phyloP scores from a whole-genome alignment of 2,888 invertebrate species.

The Euzophera pinguis region DNA sequence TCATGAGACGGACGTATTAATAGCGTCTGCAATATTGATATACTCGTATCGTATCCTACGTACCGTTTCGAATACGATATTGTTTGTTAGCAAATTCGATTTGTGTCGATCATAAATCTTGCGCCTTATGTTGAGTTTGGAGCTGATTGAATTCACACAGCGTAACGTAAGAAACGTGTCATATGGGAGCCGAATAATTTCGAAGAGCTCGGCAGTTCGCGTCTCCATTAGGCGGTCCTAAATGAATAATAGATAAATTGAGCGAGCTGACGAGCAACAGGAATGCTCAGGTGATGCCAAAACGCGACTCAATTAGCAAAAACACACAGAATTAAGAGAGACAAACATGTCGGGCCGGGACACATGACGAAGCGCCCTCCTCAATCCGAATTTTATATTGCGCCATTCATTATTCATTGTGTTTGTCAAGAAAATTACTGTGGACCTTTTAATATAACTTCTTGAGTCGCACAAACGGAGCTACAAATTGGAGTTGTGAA shows the following conservation, averaged over 20 bases:
- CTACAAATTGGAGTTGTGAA: constrained; percentile 69
- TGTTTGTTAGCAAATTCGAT: constrained; percentile 79
- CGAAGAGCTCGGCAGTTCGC: constrained; percentile 22
- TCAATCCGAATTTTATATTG: constrained; percentile 77
- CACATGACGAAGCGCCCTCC: constrained; percentile 63
- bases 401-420: constrained; percentile 73
- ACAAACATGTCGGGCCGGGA: constrained; percentile 68
- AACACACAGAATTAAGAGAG: constrained; percentile 76
- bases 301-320: constrained; percentile 75
- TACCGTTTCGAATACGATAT: constrained; percentile 76
- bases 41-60: constrained; percentile 74
- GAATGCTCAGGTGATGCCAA: constrained; percentile 54
- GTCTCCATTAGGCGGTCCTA: constrained; percentile 54
- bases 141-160: constrained; percentile 70
- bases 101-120: constrained; percentile 80
- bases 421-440: constrained; percentile 77
- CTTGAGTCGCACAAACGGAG: constrained; percentile 59
- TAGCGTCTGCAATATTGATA: constrained; percentile 80
- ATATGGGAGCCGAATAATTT: constrained; percentile 16
- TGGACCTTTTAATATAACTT: constrained; percentile 80
- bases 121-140: constrained; percentile 76
- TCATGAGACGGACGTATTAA: constrained; percentile 80
- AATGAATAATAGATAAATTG: constrained; percentile 60
- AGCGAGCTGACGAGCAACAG: constrained; percentile 32
- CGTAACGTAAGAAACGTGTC: constrained; percentile 48